Base-by-base conservation (phyloP, 2,113 vertebrate genomes). In the Grantiella picta region DNA sequence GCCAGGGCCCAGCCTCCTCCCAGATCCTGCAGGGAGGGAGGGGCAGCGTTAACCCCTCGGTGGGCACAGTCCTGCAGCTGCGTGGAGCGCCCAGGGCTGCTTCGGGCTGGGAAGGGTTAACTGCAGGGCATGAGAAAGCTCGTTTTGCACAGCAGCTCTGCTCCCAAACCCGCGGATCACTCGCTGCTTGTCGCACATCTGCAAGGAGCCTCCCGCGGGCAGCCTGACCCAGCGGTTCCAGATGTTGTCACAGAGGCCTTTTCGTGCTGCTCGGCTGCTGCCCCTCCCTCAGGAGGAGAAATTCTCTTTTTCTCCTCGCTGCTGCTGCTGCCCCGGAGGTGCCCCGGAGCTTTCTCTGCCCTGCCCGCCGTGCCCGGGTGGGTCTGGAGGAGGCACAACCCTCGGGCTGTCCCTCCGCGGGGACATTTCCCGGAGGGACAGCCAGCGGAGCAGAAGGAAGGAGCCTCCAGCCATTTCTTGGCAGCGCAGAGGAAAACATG, bases 381-480 rank as follows among this genome's bases (percentile, higher is more conserved):
- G 60, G 53, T 15, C 76, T 10, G 10, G 3, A 8, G 33, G 65
- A 15, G 45, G 25, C 0, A 1, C 64, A 7, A 42, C 0, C 53
- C 82, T 90, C 88, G 27, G 90, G 68, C 7, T 1, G 52, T 44
- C 69, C 47, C 15, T 35, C 38, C 40, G 11, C 77, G 12, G 5
- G 23, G 84, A 71, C 78, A 16, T n/a, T 15, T 7, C 72, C 91
- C 70, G 16, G 14, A 33, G 89, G 86, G 38, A 21, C 50, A 12
- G 89, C 53, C 89, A 33, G 89, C 40, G 2, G 42, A 10, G 63
- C 82, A 53, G 54, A 36, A 50, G 53, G 63, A 82, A 73, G 68
- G 29, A 92, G 64, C 86, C 72, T 66, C 83, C 56, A 29, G 82
- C 83, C 86, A 45, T 81, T 36, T 36, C 83, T 82, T 24, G 89